Percentiles rank a stretch among this genome's conserved stretches.
These are phyloP conservation scores for Axea sp. DNA, from an alignment of 2,888 invertebrate species.

Conservation along the genomic window DNA sequence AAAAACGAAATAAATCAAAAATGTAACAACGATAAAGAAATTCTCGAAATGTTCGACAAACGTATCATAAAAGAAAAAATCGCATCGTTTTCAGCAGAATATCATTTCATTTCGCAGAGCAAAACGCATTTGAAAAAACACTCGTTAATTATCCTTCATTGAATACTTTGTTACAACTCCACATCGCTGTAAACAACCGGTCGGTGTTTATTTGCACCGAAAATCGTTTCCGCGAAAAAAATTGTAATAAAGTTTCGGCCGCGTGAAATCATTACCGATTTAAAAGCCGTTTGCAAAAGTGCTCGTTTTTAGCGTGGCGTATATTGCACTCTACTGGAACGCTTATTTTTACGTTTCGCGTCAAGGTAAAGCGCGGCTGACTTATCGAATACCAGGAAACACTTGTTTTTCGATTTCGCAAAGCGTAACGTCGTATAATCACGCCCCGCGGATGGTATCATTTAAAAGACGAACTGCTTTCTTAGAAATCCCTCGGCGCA, in stretches of 20 bases:
- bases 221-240: slow-evolving; percentile 35
- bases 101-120: slow-evolving; percentile 5
- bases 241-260: slow-evolving; percentile 4
- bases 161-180: slow-evolving; percentile 29
- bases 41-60: too few species aligned
- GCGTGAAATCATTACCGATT: slow-evolving; percentile 32
- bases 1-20: too few species aligned
- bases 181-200: slow-evolving; percentile 8
- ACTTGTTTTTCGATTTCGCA: slow-evolving; percentile 53
- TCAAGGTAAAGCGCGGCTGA: slow-evolving; percentile 18
- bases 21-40: too few species aligned
- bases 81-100: too few species aligned
- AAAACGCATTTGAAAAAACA: slow-evolving; percentile 16
- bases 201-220: slow-evolving; percentile 25
- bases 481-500: slow-evolving; percentile 48
- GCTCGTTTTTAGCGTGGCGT: slow-evolving; percentile 5
- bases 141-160: slow-evolving; percentile 22
- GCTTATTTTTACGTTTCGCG: slow-evolving; percentile 49
- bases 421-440: slow-evolving; percentile 46
- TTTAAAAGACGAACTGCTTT: slow-evolving; percentile 45
- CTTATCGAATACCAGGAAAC: slow-evolving; percentile 37
- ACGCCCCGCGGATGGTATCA: slow-evolving; percentile 35
- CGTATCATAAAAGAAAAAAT: too few species aligned
- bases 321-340: slow-evolving; percentile 1
- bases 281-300: slow-evolving; percentile 16